Base-by-base conservation (phyloP, 1,140 invertebrate species). In the Luehdorfia chinensis region DNA sequence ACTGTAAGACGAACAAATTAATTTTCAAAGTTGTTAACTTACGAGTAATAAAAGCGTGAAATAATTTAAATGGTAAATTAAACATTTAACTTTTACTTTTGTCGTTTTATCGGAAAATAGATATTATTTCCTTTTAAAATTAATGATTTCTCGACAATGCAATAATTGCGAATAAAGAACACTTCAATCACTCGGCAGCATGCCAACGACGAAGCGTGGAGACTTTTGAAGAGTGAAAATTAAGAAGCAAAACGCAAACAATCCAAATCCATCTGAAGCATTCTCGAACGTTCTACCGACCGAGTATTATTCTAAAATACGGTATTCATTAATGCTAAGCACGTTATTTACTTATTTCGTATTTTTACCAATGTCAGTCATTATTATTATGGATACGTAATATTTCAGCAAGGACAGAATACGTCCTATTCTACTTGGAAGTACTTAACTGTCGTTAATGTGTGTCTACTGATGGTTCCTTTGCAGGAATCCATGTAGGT, bases 181-280 rank as follows among this genome's bases (percentile, higher is more conserved):
- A 39, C 36, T 52, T 52, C 53, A 43, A 60, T 60, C 58, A 45
- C 49, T 60, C 53, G 58, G 56, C 56, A 60, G 54, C 43, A 33
- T 8, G 34, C 34, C 34, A 30, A 13, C 43, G 44, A 11, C 44
- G 50, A 21, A 52, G 54, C 58, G 36, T 31, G 27, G 39, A 55
- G 58, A 55, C 47, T 56, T 59, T 39, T 59, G 45, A 50, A 55
- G 55, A 44, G 51, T 52, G 45, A 59, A 49, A 55, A 63, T 63
- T 55, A 52, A 63, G 59, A 63, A 55, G 55, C 57, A 55, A 59
- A 59, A 55, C 47, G 55, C 52, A 59, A 59, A 59, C 59, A 59
- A 59, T 55, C 47, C 46, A 48, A 41, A 55, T 43, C 47, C 39
- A 33, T 36, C 49, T 16, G 19, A 30, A 43, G 33, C 47, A 31